Evolutionary conservation across 2,888 invertebrate genomes (phyloP), one percentile per base, ranked within the genome.

Genomic region (Andricus curvator): DNA sequence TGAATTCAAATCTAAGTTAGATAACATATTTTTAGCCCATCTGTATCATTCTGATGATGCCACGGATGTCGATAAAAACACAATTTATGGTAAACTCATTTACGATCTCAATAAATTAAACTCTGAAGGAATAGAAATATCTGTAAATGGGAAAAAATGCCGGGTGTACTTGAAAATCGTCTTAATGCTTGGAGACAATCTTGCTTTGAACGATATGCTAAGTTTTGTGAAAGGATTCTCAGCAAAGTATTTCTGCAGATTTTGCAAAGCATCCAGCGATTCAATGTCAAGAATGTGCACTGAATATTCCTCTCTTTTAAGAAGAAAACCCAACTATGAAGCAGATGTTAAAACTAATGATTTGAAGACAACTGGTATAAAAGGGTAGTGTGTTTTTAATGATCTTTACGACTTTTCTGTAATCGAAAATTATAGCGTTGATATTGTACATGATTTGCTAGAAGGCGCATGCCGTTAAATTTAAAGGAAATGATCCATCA

Each of bases 151-250:
- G n/a, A 29, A 22, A 64, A 17, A 48, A 44, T 33, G 60, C 29
- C 48, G 78, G 48, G 51, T 83, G 41, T 79, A 78, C 78, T 83
- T 83, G n/a, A 77, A 70, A 60, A 22, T 83, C 1, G 76, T 60
- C 22, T 56, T 83, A 13, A 77, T 82, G 60, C 66, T 82, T 25
- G 79, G 82, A 22, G 79, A 83, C 20, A 82, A 80, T 78, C 44
- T 77, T n/a, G 77, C 64, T 2, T 66, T 80, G 22, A 74, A 82
- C 78, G 25, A 51, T 8, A 78, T 82, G 33, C 65, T 81, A 0
- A 79, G 81, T 41, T 82, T 81, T 74, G 51, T 56, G 1, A 65
- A 81, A 77, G 64, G 70, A 33, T 82, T 81, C 33, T 78, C 66
- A 15, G 76, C 51, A 29, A 64, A 51, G 3, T 65, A 65, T 48